Conservation (phyloP, 2,113 vertebrate species). For the Cinclus cinclus region DNA sequence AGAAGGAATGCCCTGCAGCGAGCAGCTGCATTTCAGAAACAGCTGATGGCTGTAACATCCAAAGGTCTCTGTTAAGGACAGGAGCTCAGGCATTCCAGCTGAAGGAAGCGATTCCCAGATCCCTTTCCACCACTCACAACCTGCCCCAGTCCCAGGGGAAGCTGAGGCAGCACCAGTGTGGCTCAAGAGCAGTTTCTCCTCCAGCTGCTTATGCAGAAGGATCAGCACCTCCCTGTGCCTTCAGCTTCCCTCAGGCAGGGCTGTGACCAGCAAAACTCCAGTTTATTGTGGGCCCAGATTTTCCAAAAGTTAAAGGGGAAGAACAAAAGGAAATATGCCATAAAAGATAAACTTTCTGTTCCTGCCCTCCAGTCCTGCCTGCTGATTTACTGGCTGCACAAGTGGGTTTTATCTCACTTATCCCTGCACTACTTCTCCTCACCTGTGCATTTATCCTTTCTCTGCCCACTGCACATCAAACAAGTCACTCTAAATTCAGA, state of each 20-base stretch:
- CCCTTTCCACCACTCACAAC: background rate
- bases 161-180: background rate
- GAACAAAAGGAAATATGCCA: background rate
- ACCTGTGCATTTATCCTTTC: background rate
- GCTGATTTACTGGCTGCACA: background rate
- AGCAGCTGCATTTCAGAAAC: background rate
- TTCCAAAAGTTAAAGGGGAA: background rate
- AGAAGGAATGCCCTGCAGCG: background rate
- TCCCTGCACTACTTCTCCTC: background rate
- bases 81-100: background rate
- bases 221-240: background rate
- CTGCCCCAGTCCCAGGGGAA: background rate
- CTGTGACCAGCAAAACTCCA: background rate
- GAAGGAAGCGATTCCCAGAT: background rate
- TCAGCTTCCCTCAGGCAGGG: background rate
- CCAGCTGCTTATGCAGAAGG: background rate
- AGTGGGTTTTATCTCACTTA: background rate
- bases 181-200: background rate
- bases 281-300: background rate
- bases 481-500: background rate
- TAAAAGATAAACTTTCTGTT: background rate
- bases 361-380: background rate
- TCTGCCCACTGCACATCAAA: background rate
- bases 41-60: background rate
- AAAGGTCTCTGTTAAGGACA: slow-evolving; percentile 6